Evolutionary conservation across 1,140 invertebrate species (phyloP).

Genomic region (Orchesella cincta): DNA sequence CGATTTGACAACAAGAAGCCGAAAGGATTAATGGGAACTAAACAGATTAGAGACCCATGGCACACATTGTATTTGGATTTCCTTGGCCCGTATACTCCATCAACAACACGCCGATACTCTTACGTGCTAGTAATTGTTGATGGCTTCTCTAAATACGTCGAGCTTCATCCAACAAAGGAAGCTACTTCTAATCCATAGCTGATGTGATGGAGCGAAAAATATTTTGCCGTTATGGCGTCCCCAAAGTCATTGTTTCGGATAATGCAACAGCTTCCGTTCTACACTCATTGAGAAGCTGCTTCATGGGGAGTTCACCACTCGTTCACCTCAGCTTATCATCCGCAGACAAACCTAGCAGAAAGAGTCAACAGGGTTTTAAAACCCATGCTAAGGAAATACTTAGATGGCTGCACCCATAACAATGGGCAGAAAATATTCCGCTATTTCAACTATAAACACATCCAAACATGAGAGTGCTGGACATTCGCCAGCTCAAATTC

Average conservation of each 20-base stretch:
- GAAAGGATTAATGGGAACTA: conserved; percentile 6
- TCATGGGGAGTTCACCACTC: conserved; percentile 56
- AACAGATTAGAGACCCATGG: conserved; percentile 18
- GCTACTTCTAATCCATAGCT: conserved; percentile 52
- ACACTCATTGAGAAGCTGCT: conserved; percentile 56
- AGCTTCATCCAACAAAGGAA: conserved; percentile 56
- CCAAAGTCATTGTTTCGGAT: conserved; percentile 22
- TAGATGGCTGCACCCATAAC: conserved; percentile 13
- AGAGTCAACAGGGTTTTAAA: conserved; percentile 41
- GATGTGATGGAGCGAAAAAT: conserved; percentile 52
- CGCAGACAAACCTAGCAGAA: conserved; percentile 50
- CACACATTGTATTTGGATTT: conserved; percentile 41
- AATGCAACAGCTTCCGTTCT: conserved; percentile 40
- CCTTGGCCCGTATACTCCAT: conserved; percentile 45
- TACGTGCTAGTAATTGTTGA: conserved; percentile 53
- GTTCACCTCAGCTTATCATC: conserved; percentile 55
- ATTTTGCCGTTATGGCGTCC: conserved; percentile 37
- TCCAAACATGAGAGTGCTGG: conserved; percentile 53
- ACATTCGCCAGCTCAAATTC: conserved; percentile 52
- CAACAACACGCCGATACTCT: conserved; percentile 13
- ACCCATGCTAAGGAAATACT: conserved; percentile 37
- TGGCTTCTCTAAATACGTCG: conserved; percentile 55
- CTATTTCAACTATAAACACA: conserved; percentile 57
- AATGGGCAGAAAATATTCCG: conserved; percentile 54
- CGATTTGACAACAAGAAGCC: conserved; percentile 20